phyloP scores from a whole-genome alignment of 2,113 vertebrate species.

The Cololabis saira region DNA sequence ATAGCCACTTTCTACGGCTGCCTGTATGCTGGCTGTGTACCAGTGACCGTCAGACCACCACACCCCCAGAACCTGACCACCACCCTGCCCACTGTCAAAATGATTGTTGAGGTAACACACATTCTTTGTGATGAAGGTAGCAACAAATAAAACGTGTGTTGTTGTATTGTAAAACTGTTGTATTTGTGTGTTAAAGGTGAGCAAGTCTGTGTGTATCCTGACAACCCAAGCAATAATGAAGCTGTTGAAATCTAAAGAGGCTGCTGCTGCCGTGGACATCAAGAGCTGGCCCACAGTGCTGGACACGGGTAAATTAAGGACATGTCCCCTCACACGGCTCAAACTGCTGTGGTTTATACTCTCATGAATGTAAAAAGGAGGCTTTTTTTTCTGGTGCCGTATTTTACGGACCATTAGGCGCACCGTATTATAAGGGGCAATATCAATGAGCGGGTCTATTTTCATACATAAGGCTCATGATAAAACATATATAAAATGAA shows the following conservation, averaged over 20 bases:
- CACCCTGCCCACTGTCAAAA: conserved; percentile 95
- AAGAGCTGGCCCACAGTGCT: conserved; percentile 94
- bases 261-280: conserved; percentile 89
- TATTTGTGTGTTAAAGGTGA: conserved; percentile 84
- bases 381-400: no score
- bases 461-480: no score
- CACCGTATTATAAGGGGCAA: no score
- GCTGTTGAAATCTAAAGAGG: conserved; percentile 95
- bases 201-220: conserved; percentile 94
- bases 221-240: conserved; percentile 96
- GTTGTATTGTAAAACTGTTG: conserved; percentile 4
- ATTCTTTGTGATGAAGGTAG: no score
- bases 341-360: no score
- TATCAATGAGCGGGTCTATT: no score
- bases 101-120: conserved; percentile 92
- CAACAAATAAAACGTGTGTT: no score
- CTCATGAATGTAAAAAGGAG: no score
- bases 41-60: conserved; percentile 92
- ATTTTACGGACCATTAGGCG: no score
- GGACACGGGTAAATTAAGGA: conserved; percentile 86
- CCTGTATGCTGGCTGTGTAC: conserved; percentile 92
- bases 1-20: conserved; percentile 97
- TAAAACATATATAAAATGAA: no score
- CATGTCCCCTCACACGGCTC: neutral
- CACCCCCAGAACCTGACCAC: conserved; percentile 94